These are phyloP conservation scores for Parauchenoglanis ngamensis DNA, from an alignment of 2,797 vertebrate species.

Conservation along the genomic window DNA sequence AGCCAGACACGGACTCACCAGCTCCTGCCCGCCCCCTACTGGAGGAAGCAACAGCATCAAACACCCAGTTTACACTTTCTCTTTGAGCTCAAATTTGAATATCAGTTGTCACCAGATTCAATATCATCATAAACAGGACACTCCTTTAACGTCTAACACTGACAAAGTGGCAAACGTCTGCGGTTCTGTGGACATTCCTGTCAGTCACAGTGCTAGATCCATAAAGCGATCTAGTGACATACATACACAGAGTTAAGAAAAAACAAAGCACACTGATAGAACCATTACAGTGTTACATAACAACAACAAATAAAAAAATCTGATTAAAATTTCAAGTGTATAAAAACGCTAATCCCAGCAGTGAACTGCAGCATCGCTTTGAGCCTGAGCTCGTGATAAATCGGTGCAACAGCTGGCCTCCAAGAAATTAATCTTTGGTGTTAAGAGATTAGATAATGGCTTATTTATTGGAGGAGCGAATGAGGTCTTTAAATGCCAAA, in stretches of 20 bases:
- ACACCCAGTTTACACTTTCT: not conserved
- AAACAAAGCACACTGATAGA: slow-evolving; percentile 22
- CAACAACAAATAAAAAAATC: slow-evolving; percentile 44
- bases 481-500: slow-evolving; percentile 55
- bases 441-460: slow-evolving; percentile 81
- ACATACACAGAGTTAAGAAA: not conserved
- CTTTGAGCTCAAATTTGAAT: not conserved
- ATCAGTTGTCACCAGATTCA: not conserved
- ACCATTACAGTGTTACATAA: slow-evolving; percentile 26
- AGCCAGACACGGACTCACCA: slow-evolving; percentile 87
- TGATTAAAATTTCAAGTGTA: slow-evolving; percentile 52
- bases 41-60: slow-evolving; percentile 32
- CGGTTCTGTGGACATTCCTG: slow-evolving; percentile 29
- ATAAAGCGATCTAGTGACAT: slow-evolving; percentile 10
- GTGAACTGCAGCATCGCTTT: slow-evolving; percentile 47
- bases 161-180: not conserved
- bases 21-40: slow-evolving; percentile 78
- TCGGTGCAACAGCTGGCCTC: slow-evolving; percentile 71
- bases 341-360: slow-evolving; percentile 47
- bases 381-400: slow-evolving; percentile 61
- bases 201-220: not conserved
- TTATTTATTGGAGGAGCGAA: slow-evolving; percentile 70
- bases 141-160: not conserved
- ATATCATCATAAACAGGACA: not conserved
- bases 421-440: slow-evolving; percentile 74